Conservation (phyloP, 2,113 vertebrate species). For the Romanogobio albipinnatus region DNA sequence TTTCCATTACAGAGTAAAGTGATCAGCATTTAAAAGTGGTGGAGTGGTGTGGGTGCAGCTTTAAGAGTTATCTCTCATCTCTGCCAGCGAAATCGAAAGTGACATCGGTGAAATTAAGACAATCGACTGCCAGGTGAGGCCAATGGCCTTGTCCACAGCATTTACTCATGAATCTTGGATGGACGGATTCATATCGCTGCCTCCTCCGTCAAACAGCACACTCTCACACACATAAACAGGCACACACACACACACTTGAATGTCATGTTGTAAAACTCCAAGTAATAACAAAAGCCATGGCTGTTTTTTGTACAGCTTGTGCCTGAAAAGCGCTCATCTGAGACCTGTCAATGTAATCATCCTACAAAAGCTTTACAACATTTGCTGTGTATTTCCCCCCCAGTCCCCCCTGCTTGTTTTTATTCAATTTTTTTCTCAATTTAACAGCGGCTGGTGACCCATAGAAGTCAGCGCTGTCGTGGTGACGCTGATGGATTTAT, state of each 20-base stretch:
- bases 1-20: neutral
- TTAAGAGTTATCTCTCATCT: slow-evolving; percentile 42
- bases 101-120: slow-evolving; percentile 51
- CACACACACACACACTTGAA: neutral
- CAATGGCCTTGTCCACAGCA: slow-evolving; percentile 37
- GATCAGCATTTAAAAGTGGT: neutral
- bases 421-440: slow-evolving; percentile 27
- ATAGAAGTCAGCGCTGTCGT: slow-evolving; percentile 23
- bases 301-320: slow-evolving; percentile 19
- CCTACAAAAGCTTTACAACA: neutral
- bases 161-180: slow-evolving; percentile 40
- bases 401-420: neutral
- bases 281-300: neutral
- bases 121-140: slow-evolving; percentile 32
- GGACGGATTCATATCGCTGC: neutral
- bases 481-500: slow-evolving; percentile 51
- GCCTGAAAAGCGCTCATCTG: slow-evolving; percentile 23
- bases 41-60: slow-evolving; percentile 20
- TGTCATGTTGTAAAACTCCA: slow-evolving; percentile 29
- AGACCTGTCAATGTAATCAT: slow-evolving; percentile 33
- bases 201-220: neutral
- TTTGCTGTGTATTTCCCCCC: neutral
- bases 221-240: slow-evolving; percentile 1
- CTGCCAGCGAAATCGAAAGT: slow-evolving; percentile 43
- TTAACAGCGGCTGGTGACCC: neutral